Base-by-base conservation (phyloP, 2,113 vertebrate genomes). In the Fukomys damarensis region DNA sequence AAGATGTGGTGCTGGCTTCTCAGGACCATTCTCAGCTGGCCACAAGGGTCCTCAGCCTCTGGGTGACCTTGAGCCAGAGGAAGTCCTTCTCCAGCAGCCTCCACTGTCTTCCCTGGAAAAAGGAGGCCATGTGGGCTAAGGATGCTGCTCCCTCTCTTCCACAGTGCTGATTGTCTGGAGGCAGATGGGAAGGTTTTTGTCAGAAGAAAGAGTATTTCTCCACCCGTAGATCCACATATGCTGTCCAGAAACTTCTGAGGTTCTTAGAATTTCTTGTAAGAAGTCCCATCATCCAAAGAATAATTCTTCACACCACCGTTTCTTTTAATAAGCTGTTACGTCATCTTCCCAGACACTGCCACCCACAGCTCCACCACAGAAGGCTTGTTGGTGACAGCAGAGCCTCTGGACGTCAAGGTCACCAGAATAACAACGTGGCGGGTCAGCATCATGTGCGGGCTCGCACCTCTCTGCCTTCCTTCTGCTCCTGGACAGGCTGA, bases 241-340 rank as follows among this genome's bases (percentile, higher is more conserved):
- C 65, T 93, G 11, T 24, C 89, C 95, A 98, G 97, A 97, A 95
- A 82, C 84, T 79, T 89, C 94, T 87, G 22, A 24, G 52, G 12
- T 70, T 89, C 92, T 94, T 93, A 81, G 70, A 96, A 86, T 92
- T 87, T 58, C 94, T 96, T 65, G 12, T 56, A 89, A 95, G 89
- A 91, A 95, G 63, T 81, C 92, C 89, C 84, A 41, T 30, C 72
- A 35, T 49, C 83, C 43, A 38, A 74, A 96, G 86, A 59, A 54
- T 68, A 66, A 65, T 80, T 80, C 66, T 35, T 30, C 46, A 85
- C 56, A 38, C 65, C 52, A 52, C 28, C 32, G 49, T 93, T 97
- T 95, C 94, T 93, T 95, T 95, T 74, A 95, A 91, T 95, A 94
- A 97, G 89, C 61, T 59, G 86, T 97, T 72, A 68, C 95, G 11